These are phyloP conservation scores for Marmota flaviventris DNA, from an alignment of 2,113 vertebrate species.

Conservation along the genomic window DNA sequence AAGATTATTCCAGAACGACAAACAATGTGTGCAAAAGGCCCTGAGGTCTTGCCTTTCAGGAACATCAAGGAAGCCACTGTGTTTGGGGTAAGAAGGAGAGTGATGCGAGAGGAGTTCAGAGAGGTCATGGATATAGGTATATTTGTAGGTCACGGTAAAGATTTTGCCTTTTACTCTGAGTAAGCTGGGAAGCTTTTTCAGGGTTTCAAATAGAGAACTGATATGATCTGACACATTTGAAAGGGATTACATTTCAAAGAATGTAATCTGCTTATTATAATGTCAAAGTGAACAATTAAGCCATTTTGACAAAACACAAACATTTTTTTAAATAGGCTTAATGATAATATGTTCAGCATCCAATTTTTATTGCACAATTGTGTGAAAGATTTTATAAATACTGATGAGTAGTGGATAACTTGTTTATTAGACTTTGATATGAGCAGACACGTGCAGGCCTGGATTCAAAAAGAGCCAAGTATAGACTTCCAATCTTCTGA, in stretches of 20 bases:
- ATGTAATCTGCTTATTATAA: slow-evolving; percentile 6
- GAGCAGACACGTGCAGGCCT: background rate
- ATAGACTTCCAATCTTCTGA: background rate
- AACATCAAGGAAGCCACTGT: background rate
- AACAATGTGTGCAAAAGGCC: background rate
- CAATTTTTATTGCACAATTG: background rate
- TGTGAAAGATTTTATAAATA: background rate
- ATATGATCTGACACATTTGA: background rate
- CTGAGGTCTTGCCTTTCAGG: background rate
- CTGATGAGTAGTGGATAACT: background rate
- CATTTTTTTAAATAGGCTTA: background rate
- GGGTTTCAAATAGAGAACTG: background rate
- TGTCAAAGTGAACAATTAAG: background rate
- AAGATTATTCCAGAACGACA: background rate
- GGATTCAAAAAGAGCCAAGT: background rate
- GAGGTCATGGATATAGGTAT: background rate
- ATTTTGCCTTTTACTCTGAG: background rate
- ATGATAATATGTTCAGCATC: background rate
- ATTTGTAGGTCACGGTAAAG: background rate
- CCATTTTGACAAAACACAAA: background rate
- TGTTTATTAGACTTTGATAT: background rate
- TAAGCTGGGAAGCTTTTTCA: background rate
- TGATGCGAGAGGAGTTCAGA: background rate
- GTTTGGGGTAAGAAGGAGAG: background rate
- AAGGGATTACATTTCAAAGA: background rate